Conservation (phyloP, 37 sponge, comb jelly and placozoan species). For the Ianthella basta region DNA sequence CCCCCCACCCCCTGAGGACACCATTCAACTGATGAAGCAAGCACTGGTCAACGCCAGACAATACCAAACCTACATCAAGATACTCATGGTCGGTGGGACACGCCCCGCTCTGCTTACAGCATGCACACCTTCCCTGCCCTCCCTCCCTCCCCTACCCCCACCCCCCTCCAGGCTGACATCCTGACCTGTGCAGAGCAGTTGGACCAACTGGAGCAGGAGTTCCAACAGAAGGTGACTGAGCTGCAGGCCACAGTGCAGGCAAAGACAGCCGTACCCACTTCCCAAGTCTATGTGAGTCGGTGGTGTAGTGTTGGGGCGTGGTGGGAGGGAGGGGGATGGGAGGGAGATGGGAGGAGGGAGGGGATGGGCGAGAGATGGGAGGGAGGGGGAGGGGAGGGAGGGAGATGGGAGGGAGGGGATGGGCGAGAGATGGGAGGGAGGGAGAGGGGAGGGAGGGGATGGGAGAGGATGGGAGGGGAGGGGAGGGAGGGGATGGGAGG, state of each 20-base stretch:
- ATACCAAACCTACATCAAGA: conserved; percentile 85
- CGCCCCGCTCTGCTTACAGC: conserved; percentile 1
- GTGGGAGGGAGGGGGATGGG: no score
- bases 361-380: no score
- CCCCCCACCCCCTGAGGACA: conserved; percentile 31
- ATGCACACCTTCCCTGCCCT: background rate
- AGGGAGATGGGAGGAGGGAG: no score
- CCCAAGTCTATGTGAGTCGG: conserved; percentile 89
- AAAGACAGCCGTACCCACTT: conserved; percentile 97
- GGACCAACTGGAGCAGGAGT: conserved; percentile 73
- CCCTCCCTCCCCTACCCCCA: background rate
- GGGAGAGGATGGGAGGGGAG: no score
- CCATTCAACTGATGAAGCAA: conserved; percentile 66
- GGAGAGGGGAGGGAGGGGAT: no score
- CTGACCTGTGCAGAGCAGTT: conserved; percentile 65
- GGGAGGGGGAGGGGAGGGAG: no score
- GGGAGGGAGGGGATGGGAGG: no score
- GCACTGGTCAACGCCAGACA: conserved; percentile 88
- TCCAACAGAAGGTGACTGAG: conserved; percentile 59
- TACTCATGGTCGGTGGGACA: conserved; percentile 69
- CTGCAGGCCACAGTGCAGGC: conserved; percentile 91
- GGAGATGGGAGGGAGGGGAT: no score
- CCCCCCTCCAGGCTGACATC: conserved; percentile 68
- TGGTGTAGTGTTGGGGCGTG: background rate
- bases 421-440: no score